Percentiles rank a stretch among this genome's conserved stretches.
Evolutionary conservation across 2,888 invertebrate species (phyloP).

Genomic region (Dryobota labecula): DNA sequence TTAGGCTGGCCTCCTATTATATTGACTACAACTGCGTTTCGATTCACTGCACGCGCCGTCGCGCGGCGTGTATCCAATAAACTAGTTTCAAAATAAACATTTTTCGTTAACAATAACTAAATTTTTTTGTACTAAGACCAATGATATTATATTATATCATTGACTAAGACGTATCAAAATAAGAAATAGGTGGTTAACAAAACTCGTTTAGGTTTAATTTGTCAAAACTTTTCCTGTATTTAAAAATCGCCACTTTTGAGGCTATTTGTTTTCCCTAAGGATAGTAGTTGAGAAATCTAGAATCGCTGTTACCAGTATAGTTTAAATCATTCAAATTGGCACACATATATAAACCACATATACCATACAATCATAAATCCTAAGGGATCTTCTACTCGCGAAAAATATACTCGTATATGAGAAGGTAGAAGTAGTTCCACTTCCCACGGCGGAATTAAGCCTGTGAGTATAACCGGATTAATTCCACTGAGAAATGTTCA

Average conservation of each 20-base stretch:
- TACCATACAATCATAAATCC: conserved; percentile 12
- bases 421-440: conserved; percentile 32
- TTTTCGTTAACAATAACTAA: too few species aligned
- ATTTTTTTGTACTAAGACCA: too few species aligned
- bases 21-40: neutral
- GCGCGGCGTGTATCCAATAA: too few species aligned
- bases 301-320: neutral
- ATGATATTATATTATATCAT: too few species aligned
- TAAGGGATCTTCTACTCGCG: conserved; percentile 8
- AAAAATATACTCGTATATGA: conserved; percentile 38
- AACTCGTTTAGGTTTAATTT: too few species aligned
- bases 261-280: neutral
- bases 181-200: too few species aligned
- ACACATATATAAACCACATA: neutral
- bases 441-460: conserved; percentile 38
- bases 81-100: too few species aligned
- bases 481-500: conserved; percentile 30
- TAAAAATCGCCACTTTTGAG: neutral
- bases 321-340: neutral
- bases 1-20: neutral
- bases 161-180: too few species aligned
- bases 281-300: neutral
- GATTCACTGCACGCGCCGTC: too few species aligned
- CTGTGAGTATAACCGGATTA: conserved; percentile 44
- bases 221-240: too few species aligned